Evolutionary conservation across 2,113 vertebrate species (phyloP).

Genomic region (Hiodon alosoides): DNA sequence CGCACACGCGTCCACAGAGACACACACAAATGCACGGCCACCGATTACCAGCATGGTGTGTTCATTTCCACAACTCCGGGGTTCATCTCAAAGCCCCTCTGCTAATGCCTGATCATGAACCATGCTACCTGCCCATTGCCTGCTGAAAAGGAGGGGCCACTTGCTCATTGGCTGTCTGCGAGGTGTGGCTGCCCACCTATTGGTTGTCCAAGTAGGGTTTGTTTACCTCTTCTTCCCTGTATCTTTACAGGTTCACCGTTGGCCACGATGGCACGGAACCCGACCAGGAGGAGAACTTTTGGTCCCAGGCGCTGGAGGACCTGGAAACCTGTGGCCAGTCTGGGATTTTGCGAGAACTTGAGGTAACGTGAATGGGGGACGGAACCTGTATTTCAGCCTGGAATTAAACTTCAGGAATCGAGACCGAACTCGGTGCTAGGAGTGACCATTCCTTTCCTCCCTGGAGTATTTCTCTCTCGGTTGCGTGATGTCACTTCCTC

Average conservation of each 20-base stretch:
- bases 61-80: not conserved
- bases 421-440: not conserved
- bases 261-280: constrained; percentile 78
- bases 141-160: not conserved
- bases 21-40: constrained; percentile 13
- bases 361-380: constrained; percentile 64
- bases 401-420: not conserved
- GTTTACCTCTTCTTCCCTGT: constrained; percentile 8
- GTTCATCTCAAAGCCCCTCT: constrained; percentile 12
- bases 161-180: constrained; percentile 34
- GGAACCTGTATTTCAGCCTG: not conserved
- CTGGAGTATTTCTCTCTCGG: not conserved
- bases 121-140: constrained; percentile 30
- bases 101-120: constrained; percentile 35
- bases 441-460: not conserved
- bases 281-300: constrained; percentile 97
- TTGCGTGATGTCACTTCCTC: constrained; percentile 34
- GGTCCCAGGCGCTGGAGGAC: constrained; percentile 97
- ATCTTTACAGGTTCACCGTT: constrained; percentile 71
- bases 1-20: not conserved
- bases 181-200: not conserved
- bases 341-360: constrained; percentile 93
- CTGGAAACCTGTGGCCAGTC: constrained; percentile 97
- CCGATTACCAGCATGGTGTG: constrained; percentile 25
- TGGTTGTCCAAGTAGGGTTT: too few species aligned